Evolutionary conservation across 2,888 invertebrate genomes (phyloP), one percentile per base, ranked within the genome.

Genomic region (Dasysyrphus albostriatus): DNA sequence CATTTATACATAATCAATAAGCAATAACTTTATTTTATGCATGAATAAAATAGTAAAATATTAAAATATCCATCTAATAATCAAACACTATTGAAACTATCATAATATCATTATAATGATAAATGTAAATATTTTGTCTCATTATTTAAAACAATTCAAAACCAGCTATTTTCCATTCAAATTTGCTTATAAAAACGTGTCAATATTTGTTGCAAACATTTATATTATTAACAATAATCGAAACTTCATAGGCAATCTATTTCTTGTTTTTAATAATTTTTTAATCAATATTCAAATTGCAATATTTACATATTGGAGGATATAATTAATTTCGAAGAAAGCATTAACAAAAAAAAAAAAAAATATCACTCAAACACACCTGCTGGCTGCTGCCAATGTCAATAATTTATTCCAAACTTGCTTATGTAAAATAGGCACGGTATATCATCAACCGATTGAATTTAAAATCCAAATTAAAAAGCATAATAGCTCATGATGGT

Each of bases 381-480:
- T 61, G 61, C 39, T 42, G 42, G 4, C 61, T 44, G 61, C 39
- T 42, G 42, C 9, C 24, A 39, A 24, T 34, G 32, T 1, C 0
- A 24, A 24, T 61, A 61, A 61, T 61, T 61, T 42, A 61, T 61
- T 61, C 61, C 9, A 7, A 42, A n/a, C 24, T 61, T 42, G 24
- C 42, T 44, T 61, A 42, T 61, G 61, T 61, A 24, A 61, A 61
- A 24, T 29, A 61, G 29, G n/a, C 5, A 39, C 16, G 16, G 5
- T 2, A 4, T 5, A 42, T 61, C 12, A 65, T 47, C 44, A 65
- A 9, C n/a, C 44, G 65, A 47, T 65, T 12, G 47, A 34, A 47
- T 34, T 49, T 47, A 65, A 39, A 39, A 61, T 39, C 12, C 19
- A 59, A 47, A 44, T 47, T 16, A 12, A 47, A 34, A 65, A 47